Evolutionary conservation across 2,797 vertebrate species (phyloP).

Genomic region (Dendrocincla tyrannina): DNA sequence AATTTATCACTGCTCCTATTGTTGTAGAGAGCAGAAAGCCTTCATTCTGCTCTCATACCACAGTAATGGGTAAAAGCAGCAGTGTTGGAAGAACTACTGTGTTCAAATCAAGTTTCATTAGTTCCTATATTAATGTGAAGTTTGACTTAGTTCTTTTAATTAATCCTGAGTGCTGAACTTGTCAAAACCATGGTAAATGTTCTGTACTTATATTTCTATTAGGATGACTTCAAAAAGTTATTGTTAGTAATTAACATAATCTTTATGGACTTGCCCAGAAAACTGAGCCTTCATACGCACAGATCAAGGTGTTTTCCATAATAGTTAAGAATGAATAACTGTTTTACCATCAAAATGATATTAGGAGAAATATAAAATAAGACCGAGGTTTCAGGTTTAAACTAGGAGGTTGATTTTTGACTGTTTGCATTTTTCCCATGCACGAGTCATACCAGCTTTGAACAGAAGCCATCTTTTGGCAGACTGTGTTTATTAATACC

Average conservation of each 20-base stretch:
- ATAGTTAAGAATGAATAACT: conserved; percentile 15
- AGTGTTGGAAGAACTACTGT: neutral
- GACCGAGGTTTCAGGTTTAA: neutral
- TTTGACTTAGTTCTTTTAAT: neutral
- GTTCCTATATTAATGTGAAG: neutral
- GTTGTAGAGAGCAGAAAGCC: neutral
- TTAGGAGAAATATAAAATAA: neutral
- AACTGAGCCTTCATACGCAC: neutral
- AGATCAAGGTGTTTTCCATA: neutral
- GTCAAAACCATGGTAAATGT: neutral
- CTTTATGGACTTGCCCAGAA: neutral
- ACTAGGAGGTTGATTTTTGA: neutral
- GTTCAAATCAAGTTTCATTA: neutral
- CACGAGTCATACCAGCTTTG: neutral
- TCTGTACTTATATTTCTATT: neutral
- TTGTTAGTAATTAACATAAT: neutral
- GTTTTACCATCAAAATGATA: neutral
- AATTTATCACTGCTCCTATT: neutral
- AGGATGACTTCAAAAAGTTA: neutral
- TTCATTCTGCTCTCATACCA: neutral
- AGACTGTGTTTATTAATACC: conserved; percentile 23
- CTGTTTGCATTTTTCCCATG: neutral
- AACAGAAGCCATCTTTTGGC: conserved; percentile 41
- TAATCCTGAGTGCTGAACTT: neutral
- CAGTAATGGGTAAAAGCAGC: neutral